A percentile compares a stretch with the other conserved stretches of the same genome.
phyloP scores from a whole-genome alignment of 2,113 vertebrate genomes.

The Meleagris gallopavo region DNA sequence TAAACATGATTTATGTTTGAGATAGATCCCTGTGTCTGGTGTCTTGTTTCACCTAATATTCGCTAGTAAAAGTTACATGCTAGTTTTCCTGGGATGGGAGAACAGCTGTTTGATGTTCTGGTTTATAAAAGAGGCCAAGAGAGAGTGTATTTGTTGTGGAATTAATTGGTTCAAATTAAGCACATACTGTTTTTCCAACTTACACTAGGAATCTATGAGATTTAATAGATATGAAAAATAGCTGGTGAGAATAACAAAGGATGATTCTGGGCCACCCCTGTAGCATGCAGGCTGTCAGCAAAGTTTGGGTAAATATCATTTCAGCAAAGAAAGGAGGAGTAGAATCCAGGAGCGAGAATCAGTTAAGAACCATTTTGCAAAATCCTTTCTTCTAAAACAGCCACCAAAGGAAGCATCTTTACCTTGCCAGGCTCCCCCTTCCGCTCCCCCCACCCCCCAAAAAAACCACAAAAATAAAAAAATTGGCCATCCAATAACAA shows the following conservation, averaged over 20 bases:
- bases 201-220: slow-evolving; percentile 59
- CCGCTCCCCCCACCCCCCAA: too few species aligned
- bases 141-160: slow-evolving; percentile 54
- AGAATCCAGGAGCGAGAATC: not conserved
- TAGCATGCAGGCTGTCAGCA: slow-evolving; percentile 8
- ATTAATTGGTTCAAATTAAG: slow-evolving; percentile 69
- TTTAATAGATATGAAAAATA: slow-evolving; percentile 71
- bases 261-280: slow-evolving; percentile 57
- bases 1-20: slow-evolving; percentile 35
- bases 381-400: not conserved
- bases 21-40: not conserved
- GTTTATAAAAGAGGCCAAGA: slow-evolving; percentile 55
- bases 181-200: slow-evolving; percentile 67
- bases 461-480: not conserved
- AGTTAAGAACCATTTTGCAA: not conserved
- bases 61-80: not conserved
- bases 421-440: not conserved
- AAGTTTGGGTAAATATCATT: slow-evolving; percentile 26
- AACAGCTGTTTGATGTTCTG: slow-evolving; percentile 71
- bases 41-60: slow-evolving; percentile 41
- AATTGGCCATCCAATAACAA: not conserved
- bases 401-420: not conserved
- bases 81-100: slow-evolving; percentile 6
- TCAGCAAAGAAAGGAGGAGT: not conserved
- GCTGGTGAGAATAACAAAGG: slow-evolving; percentile 55